Base-by-base conservation (phyloP, 2,797 vertebrate species). In the Tapirus indicus region DNA sequence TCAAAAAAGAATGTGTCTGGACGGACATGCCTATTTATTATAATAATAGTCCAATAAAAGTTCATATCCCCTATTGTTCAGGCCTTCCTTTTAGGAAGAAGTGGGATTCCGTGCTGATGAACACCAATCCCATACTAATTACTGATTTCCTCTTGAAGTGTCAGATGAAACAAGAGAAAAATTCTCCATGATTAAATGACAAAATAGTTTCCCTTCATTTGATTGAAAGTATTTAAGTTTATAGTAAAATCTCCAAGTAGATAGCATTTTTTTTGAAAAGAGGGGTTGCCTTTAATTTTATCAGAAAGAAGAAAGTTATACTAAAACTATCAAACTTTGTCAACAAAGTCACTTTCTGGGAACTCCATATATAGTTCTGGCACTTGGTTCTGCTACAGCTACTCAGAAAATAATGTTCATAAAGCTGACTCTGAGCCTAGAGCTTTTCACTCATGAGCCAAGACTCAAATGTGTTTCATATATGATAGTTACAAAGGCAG, bases 11-110 rank as follows among this genome's bases (percentile, higher is more conserved):
- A 83, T 66, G 64, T 44, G 23, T 66, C 35, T 60, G 82, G 71
- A 75, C 23, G 83, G 85, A 68, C 41, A 38, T 64, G 58, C 12
- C 71, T 44, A 49, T 32, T 79, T 69, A n/a, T 49, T 88, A 8
- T 13, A 82, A 91, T 49, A 69, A 88, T 6, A 64, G 87, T 27
- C 49, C 71, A 49, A 44, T 84, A 14, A 64, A 96, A 97, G 92
- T 69, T 95, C 82, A 88, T 75, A 60, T 78, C 27, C 88, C 64
- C 94, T 90, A 92, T 95, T 94, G 95, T 96, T 66, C 54, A 54
- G 66, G 16, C 32, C 82, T 98, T 98, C 97, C 97, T 97, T 47
- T 97, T 23, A 90, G 96, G 98, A 97, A 97, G 92, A 72, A 44
- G 66, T 17, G 56, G 49, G 83, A 77, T 74, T 90, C 60, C 21